Conservation (phyloP, 2,888 invertebrate genomes). For the Drosophila nigritarsus region DNA sequence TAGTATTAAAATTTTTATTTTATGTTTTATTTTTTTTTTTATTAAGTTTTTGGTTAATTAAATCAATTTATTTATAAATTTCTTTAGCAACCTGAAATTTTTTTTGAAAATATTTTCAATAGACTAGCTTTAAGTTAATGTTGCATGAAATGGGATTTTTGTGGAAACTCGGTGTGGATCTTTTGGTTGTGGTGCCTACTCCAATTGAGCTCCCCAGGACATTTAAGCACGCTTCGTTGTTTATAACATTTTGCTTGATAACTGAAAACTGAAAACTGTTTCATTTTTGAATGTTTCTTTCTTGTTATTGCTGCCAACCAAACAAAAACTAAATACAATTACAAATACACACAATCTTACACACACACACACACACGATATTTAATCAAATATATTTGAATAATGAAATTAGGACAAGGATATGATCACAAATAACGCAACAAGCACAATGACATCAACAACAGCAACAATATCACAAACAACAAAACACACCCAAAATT, state of each 20-base stretch:
- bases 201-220: constrained; percentile 23
- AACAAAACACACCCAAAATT: constrained; percentile 76
- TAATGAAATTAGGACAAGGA: constrained; percentile 78
- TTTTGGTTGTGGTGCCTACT: constrained; percentile 38
- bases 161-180: constrained; percentile 24
- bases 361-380: constrained; percentile 18
- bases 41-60: constrained; percentile 24
- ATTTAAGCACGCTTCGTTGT: constrained; percentile 57
- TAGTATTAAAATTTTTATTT: neutral
- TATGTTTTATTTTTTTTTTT: constrained; percentile 5
- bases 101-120: constrained; percentile 1
- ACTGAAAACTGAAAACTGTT: constrained; percentile 53
- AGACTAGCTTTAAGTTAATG: constrained; percentile 28
- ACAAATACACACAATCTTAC: constrained; percentile 5
- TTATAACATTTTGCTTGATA: constrained; percentile 53
- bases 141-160: constrained; percentile 54
- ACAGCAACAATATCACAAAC: constrained; percentile 65
- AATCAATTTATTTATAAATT: neutral
- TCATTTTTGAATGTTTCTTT: constrained; percentile 51
- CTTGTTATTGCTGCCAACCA: constrained; percentile 29
- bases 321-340: constrained; percentile 15
- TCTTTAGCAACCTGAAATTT: neutral
- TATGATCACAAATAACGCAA: constrained; percentile 57
- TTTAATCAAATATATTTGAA: constrained; percentile 52
- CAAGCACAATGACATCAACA: constrained; percentile 58